A percentile compares a stretch with the other conserved stretches of the same genome.
These are phyloP conservation scores for Acronicta psi DNA, from an alignment of 2,888 invertebrate species.

Conservation along the genomic window DNA sequence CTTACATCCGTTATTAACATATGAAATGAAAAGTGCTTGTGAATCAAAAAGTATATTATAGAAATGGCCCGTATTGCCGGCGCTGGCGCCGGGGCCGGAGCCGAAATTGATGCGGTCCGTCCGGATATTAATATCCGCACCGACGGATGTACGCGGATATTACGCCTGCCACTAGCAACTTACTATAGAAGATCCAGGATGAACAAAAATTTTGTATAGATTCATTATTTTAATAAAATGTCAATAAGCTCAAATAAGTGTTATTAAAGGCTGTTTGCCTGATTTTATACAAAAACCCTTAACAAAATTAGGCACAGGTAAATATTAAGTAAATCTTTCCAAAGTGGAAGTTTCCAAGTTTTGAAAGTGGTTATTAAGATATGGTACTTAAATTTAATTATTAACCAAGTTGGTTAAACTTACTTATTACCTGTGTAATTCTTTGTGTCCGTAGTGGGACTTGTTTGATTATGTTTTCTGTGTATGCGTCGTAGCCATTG, in stretches of 20 bases:
- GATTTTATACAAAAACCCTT: too few species aligned
- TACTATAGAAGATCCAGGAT: constrained; percentile 26
- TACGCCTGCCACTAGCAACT: constrained; percentile 51
- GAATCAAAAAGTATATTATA: constrained; percentile 49
- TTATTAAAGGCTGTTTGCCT: too few species aligned
- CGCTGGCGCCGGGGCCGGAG: constrained; percentile 13
- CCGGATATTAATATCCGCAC: constrained; percentile 68
- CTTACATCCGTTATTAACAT: constrained; percentile 26
- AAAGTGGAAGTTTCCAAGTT: too few species aligned
- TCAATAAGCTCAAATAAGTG: too few species aligned
- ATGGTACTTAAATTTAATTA: too few species aligned
- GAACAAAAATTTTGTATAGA: neutral
- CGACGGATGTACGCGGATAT: constrained; percentile 65
- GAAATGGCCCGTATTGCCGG: constrained; percentile 39
- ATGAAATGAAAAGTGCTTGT: constrained; percentile 35
- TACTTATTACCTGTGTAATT: too few species aligned
- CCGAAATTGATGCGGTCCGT: constrained; percentile 60
- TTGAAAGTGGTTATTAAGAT: too few species aligned
- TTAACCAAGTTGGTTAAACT: too few species aligned
- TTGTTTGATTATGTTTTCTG: constrained; percentile 6
- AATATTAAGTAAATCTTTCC: too few species aligned
- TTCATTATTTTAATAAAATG: too few species aligned
- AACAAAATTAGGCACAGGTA: too few species aligned
- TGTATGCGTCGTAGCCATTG: neutral
- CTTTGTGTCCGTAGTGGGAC: neutral